Conservation (phyloP, 2,888 invertebrate species). For the Endomychus coccineus region DNA sequence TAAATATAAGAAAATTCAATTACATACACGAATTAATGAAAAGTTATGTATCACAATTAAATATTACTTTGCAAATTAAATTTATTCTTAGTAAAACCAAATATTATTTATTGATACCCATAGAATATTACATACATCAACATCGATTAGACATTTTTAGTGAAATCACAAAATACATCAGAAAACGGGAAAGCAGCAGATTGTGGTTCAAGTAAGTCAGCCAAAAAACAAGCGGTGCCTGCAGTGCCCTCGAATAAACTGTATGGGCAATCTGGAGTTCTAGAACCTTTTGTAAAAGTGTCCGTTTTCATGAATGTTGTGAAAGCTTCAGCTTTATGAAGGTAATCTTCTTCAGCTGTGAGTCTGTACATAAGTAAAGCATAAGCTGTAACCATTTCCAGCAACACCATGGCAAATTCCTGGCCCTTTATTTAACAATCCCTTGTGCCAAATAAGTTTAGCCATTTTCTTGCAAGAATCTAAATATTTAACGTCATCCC, state of each 20-base stretch:
- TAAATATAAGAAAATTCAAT: too few species aligned
- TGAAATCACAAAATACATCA: slow-evolving; percentile 58
- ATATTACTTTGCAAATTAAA: too few species aligned
- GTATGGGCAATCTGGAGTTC: slow-evolving; percentile 73
- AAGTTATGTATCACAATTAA: too few species aligned
- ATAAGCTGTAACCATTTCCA: slow-evolving; percentile 78
- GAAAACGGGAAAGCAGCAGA: slow-evolving; percentile 77
- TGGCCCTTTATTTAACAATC: slow-evolving; percentile 78
- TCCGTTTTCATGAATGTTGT: slow-evolving; percentile 64
- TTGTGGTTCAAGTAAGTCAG: slow-evolving; percentile 66
- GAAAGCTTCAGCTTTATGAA: slow-evolving; percentile 69
- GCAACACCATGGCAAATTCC: slow-evolving; percentile 85
- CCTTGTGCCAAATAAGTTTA: slow-evolving; percentile 75
- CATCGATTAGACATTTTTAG: too few species aligned
- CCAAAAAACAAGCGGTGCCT: slow-evolving; percentile 76
- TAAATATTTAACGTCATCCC: slow-evolving; percentile 65
- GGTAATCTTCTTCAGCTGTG: slow-evolving; percentile 61
- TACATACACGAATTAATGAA: too few species aligned
- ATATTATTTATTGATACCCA: too few species aligned
- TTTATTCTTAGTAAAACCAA: too few species aligned
- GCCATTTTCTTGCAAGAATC: slow-evolving; percentile 60
- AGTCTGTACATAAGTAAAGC: slow-evolving; percentile 64
- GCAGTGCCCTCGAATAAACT: slow-evolving; percentile 83
- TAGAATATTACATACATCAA: too few species aligned
- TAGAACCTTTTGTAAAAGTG: slow-evolving; percentile 58